phyloP scores from a whole-genome alignment of 2,888 invertebrate genomes.

The Tricholauxania praeusta region DNA sequence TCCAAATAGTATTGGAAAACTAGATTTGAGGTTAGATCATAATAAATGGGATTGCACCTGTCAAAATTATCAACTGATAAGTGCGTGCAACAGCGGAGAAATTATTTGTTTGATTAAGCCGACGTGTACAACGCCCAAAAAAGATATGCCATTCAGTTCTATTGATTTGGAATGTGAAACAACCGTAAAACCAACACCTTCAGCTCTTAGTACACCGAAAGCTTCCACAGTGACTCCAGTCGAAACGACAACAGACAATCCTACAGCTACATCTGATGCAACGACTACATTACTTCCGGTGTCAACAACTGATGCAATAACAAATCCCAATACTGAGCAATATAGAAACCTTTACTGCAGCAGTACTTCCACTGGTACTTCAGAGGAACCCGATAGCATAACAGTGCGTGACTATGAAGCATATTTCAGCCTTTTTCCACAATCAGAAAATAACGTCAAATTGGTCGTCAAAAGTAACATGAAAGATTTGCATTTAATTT shows the following conservation, averaged over 20 bases:
- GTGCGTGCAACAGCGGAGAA: slow-evolving; percentile 20
- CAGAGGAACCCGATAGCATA: not conserved
- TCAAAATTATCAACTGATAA: slow-evolving; percentile 38
- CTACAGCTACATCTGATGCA: too few relatives aligned
- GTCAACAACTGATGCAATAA: slow-evolving; percentile 19
- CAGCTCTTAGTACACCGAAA: too few relatives aligned
- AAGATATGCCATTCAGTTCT: slow-evolving; percentile 24
- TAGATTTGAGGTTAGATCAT: slow-evolving; percentile 33
- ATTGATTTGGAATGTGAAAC: slow-evolving; percentile 29
- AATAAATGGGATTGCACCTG: slow-evolving; percentile 53
- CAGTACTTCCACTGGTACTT: not conserved
- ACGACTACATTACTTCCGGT: too few relatives aligned
- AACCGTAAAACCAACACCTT: too few relatives aligned
- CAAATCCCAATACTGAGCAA: not conserved
- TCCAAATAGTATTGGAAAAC: not conserved
- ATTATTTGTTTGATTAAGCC: slow-evolving; percentile 7
- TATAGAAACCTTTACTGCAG: too few relatives aligned
- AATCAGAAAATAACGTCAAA: slow-evolving; percentile 8
- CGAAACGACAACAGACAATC: too few relatives aligned
- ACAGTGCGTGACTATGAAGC: slow-evolving; percentile 19
- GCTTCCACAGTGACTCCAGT: too few relatives aligned
- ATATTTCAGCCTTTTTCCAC: slow-evolving; percentile 20
- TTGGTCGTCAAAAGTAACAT: slow-evolving; percentile 6
- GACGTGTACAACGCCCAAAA: slow-evolving; percentile 43
- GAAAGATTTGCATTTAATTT: slow-evolving; percentile 20